phyloP scores from a whole-genome alignment of 2,888 invertebrate species.

The Cryptocephalus primarius region DNA sequence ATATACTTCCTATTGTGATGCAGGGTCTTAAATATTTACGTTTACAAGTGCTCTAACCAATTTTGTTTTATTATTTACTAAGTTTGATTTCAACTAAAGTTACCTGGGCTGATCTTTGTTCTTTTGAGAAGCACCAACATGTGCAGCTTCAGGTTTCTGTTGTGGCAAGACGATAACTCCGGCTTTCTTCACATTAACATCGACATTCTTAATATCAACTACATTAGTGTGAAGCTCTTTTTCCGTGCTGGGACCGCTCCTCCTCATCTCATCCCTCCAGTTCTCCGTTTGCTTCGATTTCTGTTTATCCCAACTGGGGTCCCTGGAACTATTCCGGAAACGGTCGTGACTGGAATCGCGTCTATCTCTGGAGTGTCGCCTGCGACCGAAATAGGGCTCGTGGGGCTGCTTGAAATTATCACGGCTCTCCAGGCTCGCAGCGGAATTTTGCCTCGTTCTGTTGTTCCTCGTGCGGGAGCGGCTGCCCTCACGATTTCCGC shows the following conservation, averaged over 20 bases:
- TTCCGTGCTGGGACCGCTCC: conserved; percentile 26
- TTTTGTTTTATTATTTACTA: no score
- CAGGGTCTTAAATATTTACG: no score
- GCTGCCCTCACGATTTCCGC: conserved; percentile 26
- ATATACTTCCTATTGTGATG: no score
- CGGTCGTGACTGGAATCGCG: conserved; percentile 30
- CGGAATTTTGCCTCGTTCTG: conserved; percentile 21
- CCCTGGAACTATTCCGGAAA: conserved; percentile 20
- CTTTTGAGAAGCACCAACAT: neutral
- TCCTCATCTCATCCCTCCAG: conserved; percentile 34
- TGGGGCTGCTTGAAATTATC: conserved; percentile 30
- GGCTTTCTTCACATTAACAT: conserved; percentile 22
- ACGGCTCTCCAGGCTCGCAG: conserved; percentile 21
- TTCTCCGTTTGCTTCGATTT: conserved; percentile 14
- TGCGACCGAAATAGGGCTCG: conserved; percentile 13
- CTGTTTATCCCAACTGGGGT: conserved; percentile 38
- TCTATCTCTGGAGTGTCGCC: conserved; percentile 21
- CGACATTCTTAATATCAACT: conserved; percentile 17
- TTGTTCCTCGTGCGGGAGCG: conserved; percentile 6
- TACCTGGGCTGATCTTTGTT: conserved; percentile 10
- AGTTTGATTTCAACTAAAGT: no score
- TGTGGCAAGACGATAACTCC: conserved; percentile 32
- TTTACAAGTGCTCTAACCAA: no score
- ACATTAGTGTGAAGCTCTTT: conserved; percentile 13
- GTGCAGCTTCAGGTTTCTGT: conserved; percentile 13